Evolutionary conservation across 2,888 invertebrate species (phyloP), one percentile per base, ranked within the genome.

Genomic region (Euplagia quadripunctaria): DNA sequence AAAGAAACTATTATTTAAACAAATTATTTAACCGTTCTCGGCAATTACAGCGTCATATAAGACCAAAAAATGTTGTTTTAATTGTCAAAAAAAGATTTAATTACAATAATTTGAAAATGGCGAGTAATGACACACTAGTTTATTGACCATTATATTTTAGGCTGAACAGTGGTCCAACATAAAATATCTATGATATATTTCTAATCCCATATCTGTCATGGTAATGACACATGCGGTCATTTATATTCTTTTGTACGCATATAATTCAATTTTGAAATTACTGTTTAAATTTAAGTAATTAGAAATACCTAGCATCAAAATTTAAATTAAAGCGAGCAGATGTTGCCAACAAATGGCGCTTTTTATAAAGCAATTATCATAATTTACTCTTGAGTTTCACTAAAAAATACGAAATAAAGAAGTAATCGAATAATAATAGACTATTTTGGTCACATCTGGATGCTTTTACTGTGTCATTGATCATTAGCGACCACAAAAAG

Each of bases 401-500:
- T 16, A 5, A 52, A 52, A 51, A 67, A 41, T n/a, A 7, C 11
- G 16, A 41, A 68, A 12, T 68, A 55, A 3, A 68, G n/a, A n/a
- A 41, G 12, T 68, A 42, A 51, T 68, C 42, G 52, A 55, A 42
- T 31, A 43, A 55, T 55, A 51, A 68, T 42, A 68, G 42, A 41
- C 17, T 51, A 67, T 51, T 67, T 67, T 41, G 42, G 31, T n/a
- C n/a, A 0, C 67, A 52, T n/a, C 42, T 67, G 55, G 55, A 68
- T n/a, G 42, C 68, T 55, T n/a, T 52, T 17, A 67, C 41, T n/a
- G 12, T 68, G 31, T 55, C 14, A 68, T 42, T 41, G 55, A 17
- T 43, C 17, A 42, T n/a, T 68, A 68, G 17, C 31, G 16, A 68
- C 67, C 42, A 68, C n/a, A n/a, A 16, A 52, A 55, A 68, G 51